Evolutionary conservation across 2,113 vertebrate genomes (phyloP).

Genomic region (Limnothrissa miodon): DNA sequence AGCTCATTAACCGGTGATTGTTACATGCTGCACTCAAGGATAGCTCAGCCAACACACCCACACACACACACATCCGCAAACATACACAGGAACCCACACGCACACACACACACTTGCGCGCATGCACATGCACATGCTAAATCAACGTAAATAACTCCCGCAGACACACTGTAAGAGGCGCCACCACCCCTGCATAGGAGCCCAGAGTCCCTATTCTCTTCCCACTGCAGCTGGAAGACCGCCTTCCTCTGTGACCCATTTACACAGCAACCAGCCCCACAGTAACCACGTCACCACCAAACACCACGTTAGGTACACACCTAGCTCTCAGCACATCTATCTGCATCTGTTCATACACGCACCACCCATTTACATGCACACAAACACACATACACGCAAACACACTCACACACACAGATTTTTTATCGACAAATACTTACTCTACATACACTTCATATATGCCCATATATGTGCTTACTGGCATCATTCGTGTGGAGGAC

Average conservation of each 20-base stretch:
- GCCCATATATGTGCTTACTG: neutral
- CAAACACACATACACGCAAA: neutral
- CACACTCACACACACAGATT: neutral
- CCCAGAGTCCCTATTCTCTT: neutral
- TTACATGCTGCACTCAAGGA: conserved; percentile 17
- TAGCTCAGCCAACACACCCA: conserved; percentile 10
- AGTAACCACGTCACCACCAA: neutral
- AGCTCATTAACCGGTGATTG: conserved; percentile 5
- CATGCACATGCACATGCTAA: neutral
- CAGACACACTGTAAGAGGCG: conserved; percentile 4
- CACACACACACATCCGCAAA: conserved; percentile 9
- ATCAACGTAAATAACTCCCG: neutral
- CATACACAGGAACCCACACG: neutral
- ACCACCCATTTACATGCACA: conserved; percentile 22
- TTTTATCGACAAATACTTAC: neutral
- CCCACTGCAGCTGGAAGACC: conserved; percentile 18
- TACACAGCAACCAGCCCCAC: conserved; percentile 14
- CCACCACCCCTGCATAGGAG: conserved; percentile 8
- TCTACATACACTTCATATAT: neutral
- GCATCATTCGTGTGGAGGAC: neutral
- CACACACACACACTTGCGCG: neutral
- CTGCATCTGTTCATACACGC: conserved; percentile 20
- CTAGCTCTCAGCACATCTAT: neutral
- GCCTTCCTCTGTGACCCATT: conserved; percentile 15
- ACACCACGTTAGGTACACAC: conserved; percentile 31